A percentile compares a stretch with the other conserved stretches of the same genome.
phyloP scores from a whole-genome alignment of 2,888 invertebrate species.

The Tetranychus truncatus region DNA sequence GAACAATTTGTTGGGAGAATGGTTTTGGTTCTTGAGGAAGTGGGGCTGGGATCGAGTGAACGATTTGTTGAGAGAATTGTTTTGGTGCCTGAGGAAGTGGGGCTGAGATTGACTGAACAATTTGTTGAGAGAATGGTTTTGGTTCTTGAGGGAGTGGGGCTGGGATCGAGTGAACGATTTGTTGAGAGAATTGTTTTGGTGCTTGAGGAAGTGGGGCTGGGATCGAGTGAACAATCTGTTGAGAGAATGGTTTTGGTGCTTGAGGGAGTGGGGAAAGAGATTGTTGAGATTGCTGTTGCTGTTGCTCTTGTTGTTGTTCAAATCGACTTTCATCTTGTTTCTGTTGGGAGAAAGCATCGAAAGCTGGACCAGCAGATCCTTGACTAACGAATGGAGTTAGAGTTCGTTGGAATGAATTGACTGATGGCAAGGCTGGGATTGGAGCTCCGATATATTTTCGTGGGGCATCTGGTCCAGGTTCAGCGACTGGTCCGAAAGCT shows the following conservation, averaged over 20 bases:
- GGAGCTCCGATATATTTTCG: neutral
- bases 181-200: too few species aligned
- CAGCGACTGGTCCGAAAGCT: slow-evolving; percentile 11
- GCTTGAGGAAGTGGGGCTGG: too few species aligned
- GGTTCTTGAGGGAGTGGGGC: neutral
- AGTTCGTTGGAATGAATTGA: neutral
- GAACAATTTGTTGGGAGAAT: too few species aligned
- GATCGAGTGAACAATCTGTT: neutral
- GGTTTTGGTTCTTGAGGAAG: too few species aligned
- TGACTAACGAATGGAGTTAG: neutral
- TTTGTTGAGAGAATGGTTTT: neutral
- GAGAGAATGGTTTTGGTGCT: neutral
- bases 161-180: too few species aligned
- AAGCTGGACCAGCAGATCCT: neutral
- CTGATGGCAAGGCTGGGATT: neutral
- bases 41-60: too few species aligned
- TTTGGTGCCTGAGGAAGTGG: too few species aligned
- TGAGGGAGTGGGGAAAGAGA: neutral
- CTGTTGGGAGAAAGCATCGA: neutral
- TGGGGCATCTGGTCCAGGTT: neutral
- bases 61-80: too few species aligned
- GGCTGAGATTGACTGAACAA: neutral
- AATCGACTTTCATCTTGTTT: neutral
- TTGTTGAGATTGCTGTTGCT: neutral
- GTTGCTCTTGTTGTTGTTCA: neutral